Base-by-base conservation (phyloP, 2,797 vertebrate species). In the Prunella strophiata region DNA sequence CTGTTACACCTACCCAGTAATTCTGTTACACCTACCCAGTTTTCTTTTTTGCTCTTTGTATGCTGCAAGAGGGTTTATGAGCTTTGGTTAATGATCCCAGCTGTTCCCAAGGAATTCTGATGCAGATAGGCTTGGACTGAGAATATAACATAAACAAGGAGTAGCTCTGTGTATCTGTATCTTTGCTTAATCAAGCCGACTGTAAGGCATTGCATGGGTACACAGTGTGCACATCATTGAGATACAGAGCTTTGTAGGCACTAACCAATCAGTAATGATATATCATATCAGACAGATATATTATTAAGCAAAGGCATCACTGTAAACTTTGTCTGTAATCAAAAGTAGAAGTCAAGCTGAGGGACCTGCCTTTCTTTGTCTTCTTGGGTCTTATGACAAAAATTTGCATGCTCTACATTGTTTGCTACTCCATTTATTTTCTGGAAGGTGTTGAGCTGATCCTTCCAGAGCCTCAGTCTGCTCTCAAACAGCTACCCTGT, bases 1-100 rank as follows among this genome's bases (percentile, higher is more conserved):
- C 94, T 95, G 92, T 94, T 96, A 91, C 74, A 93, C 86, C 88
- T 88, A 80, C 93, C 92, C 92, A 86, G 51, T 85, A 36, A 36
- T 36, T 36, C 36, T 36, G 80, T 94, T 96, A 91, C 74, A 93
- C 86, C 88, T 88, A 80, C 93, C 92, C 92, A 86, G 51, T 84
- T 93, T 92, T 90, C 85, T 94, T 88, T 81, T 82, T 93, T 95
- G 82, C 85, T 93, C 84, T 82, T 74, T 93, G 50, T 86, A 50
- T 5, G 42, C 89, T 94, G 63, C 77, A 68, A 32, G 36, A 57
- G 36, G 75, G 43, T 66, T 92, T 92, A 42, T 89, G 95, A 71
- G 62, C n/a, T 86, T 82, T 87, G 45, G 76, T 80, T 82, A 89
- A 79, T 66, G 76, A 88, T 88, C 55, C 77, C 85, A 85, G 25